phyloP scores from a whole-genome alignment of 2,113 vertebrate species.

The Austrofundulus limnaeus region DNA sequence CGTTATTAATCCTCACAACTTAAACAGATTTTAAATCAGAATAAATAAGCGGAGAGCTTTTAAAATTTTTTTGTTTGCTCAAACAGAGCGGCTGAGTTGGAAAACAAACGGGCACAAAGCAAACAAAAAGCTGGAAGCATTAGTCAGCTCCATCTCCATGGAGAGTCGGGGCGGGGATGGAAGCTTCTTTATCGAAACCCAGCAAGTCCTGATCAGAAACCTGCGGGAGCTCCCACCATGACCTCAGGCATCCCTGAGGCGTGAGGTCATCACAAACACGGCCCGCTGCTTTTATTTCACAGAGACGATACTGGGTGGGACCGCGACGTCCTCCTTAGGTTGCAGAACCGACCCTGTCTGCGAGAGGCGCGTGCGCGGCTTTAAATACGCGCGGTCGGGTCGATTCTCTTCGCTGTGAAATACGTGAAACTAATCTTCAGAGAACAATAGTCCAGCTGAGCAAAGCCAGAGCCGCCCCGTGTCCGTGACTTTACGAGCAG shows the following conservation, averaged over 20 bases:
- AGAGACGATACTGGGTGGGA: slow-evolving; percentile 33
- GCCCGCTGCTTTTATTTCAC: slow-evolving; percentile 40
- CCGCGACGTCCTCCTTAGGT: slow-evolving; percentile 17
- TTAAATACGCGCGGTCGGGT: slow-evolving; percentile 1
- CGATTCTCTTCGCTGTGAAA: slow-evolving; percentile 26
- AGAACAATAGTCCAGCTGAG: slow-evolving; percentile 64
- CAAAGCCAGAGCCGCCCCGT: slow-evolving; percentile 42
- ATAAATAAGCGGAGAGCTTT: background rate
- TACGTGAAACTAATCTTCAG: slow-evolving; percentile 56
- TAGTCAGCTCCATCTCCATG: slow-evolving; percentile 75
- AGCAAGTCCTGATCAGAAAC: slow-evolving; percentile 71
- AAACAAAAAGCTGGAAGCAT: slow-evolving; percentile 76
- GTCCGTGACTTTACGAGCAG: slow-evolving; percentile 37
- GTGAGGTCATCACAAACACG: slow-evolving; percentile 60
- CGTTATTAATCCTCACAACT: background rate
- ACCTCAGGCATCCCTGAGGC: slow-evolving; percentile 53
- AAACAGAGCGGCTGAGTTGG: slow-evolving; percentile 15
- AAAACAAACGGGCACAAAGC: slow-evolving; percentile 45
- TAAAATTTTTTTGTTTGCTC: background rate
- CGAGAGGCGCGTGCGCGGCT: background rate
- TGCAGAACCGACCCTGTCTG: slow-evolving; percentile 24
- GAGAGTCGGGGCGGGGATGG: slow-evolving; percentile 76
- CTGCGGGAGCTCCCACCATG: slow-evolving; percentile 63
- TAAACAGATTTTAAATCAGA: slow-evolving; percentile 7
- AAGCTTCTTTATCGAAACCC: slow-evolving; percentile 77